Base-by-base conservation (phyloP, 37 sponge, comb jelly and placozoan species). In the Chondrilla cf. caribensis region DNA sequence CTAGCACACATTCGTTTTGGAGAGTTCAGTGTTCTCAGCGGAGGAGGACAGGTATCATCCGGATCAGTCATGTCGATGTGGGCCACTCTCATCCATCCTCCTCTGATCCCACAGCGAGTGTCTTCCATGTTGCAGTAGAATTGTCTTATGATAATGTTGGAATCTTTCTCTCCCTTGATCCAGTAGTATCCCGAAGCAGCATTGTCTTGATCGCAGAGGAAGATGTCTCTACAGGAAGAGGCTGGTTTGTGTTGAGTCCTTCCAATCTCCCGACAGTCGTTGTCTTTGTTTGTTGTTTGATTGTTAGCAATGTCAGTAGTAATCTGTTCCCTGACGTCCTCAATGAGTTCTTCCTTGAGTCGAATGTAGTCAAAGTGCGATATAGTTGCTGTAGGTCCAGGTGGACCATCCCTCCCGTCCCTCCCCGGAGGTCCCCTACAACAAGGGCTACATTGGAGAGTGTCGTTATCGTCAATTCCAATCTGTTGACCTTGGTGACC, bases 71-170 rank as follows among this genome's bases (percentile, higher is more conserved):
- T 60, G 22, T 60, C 29, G 5, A 22, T 28, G 29, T 60, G 29
- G 64, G 64, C 64, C 64, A 60, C 64, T 60, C 64, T 60, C 64
- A 60, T 60, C 64, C 64, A 60, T 22, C 64, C 64, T 60, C 64
- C 64, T 26, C 29, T 60, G 64, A 60, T 60, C 24, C 64, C 64
- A 26, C 64, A 60, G 64, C 29, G 64, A 19, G 28, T 60, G 24
- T 26, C 29, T 60, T 60, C 64, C 64, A 60, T 60, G 64, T 60
- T 26, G 64, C 64, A 60, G 29, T 60, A 60, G 28, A 22, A 4
- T 26, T 22, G 7, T 26, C 5, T 28, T 26, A 60, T 28, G 64
- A 26, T 28, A 28, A 26, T 60, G 24, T 22, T 26, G 5, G 19
- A 4, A 60, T 22, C 28, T 28, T 19, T 60, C 15, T 26, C 64